These are phyloP conservation scores for Danio jaintianensis DNA, from an alignment of 2,797 vertebrate genomes.

Conservation along the genomic window DNA sequence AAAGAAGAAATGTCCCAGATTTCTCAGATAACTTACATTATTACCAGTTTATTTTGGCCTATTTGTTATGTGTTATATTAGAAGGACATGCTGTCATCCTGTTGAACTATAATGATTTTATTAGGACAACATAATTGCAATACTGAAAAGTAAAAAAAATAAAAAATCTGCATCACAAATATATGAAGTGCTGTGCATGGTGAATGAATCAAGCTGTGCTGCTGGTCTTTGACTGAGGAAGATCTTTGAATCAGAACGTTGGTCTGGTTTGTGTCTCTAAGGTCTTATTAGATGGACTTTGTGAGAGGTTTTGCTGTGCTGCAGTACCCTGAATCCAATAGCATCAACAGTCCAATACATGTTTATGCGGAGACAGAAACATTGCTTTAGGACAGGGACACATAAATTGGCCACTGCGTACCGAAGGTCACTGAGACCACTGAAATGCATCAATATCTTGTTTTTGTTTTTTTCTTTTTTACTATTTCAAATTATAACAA, in stretches of 20 bases:
- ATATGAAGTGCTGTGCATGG: not conserved
- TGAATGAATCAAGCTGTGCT: not conserved
- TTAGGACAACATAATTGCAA: no score
- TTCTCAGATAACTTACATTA: not conserved
- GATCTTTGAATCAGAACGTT: slow-evolving; percentile 14
- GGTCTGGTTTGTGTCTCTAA: not conserved
- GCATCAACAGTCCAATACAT: slow-evolving; percentile 11
- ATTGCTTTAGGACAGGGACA: not conserved
- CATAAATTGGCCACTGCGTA: not conserved
- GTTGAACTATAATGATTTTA: no score
- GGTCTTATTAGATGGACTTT: slow-evolving; percentile 29
- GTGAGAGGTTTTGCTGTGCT: slow-evolving; percentile 7
- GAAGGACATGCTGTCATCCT: no score
- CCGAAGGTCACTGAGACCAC: not conserved
- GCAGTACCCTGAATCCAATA: slow-evolving; percentile 21
- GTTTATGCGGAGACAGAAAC: not conserved
- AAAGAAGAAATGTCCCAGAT: not conserved
- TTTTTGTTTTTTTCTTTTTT: no score
- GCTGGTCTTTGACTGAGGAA: not conserved
- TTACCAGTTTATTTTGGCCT: not conserved
- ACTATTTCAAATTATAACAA: no score
- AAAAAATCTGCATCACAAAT: no score
- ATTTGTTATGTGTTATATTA: not conserved
- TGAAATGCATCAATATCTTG: not conserved
- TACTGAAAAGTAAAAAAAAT: no score